These are phyloP conservation scores for Rutilus rutilus DNA, from an alignment of 2,113 vertebrate species.

Conservation along the genomic window DNA sequence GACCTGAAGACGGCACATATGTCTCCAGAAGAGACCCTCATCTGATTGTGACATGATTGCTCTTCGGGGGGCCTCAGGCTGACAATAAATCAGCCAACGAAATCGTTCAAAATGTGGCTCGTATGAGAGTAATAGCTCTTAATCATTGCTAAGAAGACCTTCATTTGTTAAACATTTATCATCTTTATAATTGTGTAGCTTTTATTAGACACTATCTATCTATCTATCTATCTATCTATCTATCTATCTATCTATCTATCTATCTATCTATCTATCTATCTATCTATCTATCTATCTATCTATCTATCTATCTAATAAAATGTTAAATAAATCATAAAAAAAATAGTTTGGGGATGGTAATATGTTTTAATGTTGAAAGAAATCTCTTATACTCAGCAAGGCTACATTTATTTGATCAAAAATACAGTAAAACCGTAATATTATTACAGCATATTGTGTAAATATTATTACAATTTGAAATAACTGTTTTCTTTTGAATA, in stretches of 20 bases:
- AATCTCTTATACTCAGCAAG: not conserved
- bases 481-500: not conserved
- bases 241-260: too few relatives aligned
- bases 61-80: not conserved
- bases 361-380: not conserved
- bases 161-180: not conserved
- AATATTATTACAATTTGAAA: not conserved
- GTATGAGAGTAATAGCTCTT: not conserved
- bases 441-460: not conserved
- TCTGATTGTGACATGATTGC: conserved; percentile 3
- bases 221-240: too few relatives aligned
- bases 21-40: conserved; percentile 7
- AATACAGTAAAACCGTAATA: not conserved
- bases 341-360: not conserved
- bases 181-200: not conserved
- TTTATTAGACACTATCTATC: not conserved
- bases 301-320: not conserved
- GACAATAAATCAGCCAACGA: not conserved
- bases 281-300: too few relatives aligned
- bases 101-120: not conserved
- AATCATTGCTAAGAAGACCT: not conserved
- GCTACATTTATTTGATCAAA: not conserved
- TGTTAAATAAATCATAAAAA: not conserved
- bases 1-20: conserved; percentile 8
- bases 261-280: too few relatives aligned